Evolutionary conservation across 2,888 invertebrate genomes (phyloP).

Genomic region (Hydriomena furcata): DNA sequence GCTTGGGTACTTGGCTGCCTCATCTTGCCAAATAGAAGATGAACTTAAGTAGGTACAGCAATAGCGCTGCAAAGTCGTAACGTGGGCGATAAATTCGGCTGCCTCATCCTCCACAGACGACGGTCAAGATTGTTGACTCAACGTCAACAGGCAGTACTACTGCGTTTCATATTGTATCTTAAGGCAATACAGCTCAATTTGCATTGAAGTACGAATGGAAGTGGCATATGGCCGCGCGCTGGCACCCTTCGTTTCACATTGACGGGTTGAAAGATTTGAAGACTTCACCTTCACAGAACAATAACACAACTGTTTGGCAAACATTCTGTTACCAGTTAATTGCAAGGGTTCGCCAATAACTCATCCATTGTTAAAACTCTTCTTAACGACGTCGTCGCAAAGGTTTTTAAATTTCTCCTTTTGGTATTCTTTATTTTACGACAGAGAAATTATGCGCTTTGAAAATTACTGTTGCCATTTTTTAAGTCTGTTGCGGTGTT

Average conservation of each 20-base stretch:
- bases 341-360: constrained; percentile 74
- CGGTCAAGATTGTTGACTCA: too few relatives aligned
- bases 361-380: constrained; percentile 60
- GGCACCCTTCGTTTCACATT: constrained; percentile 43
- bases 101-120: too few relatives aligned
- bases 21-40: too few relatives aligned
- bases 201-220: not conserved
- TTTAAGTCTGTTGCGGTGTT: not conserved
- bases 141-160: too few relatives aligned
- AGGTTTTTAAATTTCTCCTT: constrained; percentile 44
- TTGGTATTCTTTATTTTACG: constrained; percentile 31
- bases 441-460: constrained; percentile 33
- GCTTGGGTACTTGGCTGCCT: too few relatives aligned
- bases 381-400: constrained; percentile 59
- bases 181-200: constrained; percentile 1
- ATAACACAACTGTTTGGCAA: constrained; percentile 63
- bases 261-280: constrained; percentile 56
- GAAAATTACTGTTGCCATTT: constrained; percentile 24
- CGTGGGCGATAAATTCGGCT: too few relatives aligned
- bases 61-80: too few relatives aligned
- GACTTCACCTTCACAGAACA: constrained; percentile 50
- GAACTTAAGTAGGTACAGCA: too few relatives aligned
- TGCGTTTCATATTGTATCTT: constrained; percentile 1
- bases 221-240: not conserved
- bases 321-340: constrained; percentile 69